phyloP scores from a whole-genome alignment of 2,797 vertebrate species.

The Cetoscarus ocellatus region DNA sequence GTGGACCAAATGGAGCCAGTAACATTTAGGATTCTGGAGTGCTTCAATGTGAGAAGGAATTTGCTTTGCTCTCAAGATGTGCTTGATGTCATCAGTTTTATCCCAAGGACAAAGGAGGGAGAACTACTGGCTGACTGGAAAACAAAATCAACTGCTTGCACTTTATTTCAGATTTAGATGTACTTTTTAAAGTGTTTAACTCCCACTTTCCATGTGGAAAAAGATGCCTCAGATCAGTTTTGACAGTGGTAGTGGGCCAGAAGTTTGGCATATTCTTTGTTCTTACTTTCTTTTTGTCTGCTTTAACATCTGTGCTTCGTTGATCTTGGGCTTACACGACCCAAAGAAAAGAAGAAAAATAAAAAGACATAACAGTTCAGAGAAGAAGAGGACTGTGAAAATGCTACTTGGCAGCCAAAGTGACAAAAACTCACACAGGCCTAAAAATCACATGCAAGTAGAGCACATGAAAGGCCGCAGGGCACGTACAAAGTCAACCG shows the following conservation, averaged over 20 bases:
- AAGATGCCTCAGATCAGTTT: not conserved
- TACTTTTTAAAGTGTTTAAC: not conserved
- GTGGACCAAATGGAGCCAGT: slow-evolving; percentile 48
- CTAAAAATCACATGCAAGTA: not conserved
- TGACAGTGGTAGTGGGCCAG: slow-evolving; percentile 3
- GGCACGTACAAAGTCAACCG: not conserved
- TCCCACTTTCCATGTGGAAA: not conserved
- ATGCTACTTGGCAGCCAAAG: slow-evolving; percentile 1
- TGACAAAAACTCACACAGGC: not conserved
- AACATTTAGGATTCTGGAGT: slow-evolving; percentile 9
- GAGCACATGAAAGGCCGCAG: not conserved
- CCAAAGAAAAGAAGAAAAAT: not conserved
- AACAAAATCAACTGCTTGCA: not conserved
- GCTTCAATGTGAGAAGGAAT: slow-evolving; percentile 42
- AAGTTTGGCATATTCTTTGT: slow-evolving; percentile 17
- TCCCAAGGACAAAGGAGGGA: too few relatives aligned
- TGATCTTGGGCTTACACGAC: slow-evolving; percentile 26
- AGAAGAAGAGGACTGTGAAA: slow-evolving; percentile 18
- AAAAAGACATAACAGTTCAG: slow-evolving; percentile 1
- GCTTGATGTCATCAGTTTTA: not conserved
- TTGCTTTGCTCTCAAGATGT: slow-evolving; percentile 12
- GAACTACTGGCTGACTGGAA: too few relatives aligned
- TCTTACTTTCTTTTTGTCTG: slow-evolving; percentile 18
- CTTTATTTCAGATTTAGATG: not conserved
- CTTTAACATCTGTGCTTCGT: slow-evolving; percentile 32